Evolutionary conservation across 92 coral and sea anemone genomes (phyloP).

Genomic region (Palythoa caribaeorum): DNA sequence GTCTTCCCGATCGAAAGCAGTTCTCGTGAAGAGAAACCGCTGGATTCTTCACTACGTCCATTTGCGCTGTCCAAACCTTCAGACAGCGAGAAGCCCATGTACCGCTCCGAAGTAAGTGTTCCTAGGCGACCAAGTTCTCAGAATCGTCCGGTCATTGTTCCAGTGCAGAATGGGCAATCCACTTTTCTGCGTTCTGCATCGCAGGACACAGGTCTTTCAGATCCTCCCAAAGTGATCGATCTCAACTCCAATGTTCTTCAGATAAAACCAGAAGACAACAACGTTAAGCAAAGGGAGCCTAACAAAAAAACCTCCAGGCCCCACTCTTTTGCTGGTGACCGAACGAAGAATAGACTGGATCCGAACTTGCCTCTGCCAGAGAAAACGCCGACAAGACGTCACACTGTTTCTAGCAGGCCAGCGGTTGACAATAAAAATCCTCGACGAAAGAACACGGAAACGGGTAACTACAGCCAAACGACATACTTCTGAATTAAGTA

Average conservation of each 20-base stretch:
- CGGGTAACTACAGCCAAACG: not conserved
- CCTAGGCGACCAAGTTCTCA: not conserved
- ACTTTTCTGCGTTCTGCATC: constrained; percentile 21
- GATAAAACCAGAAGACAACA: not conserved
- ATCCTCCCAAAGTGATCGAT: constrained; percentile 1
- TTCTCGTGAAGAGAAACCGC: not conserved
- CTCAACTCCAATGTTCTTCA: constrained; percentile 11
- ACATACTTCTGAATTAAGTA: constrained; percentile 15
- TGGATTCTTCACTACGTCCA: constrained; percentile 2
- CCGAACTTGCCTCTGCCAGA: not conserved
- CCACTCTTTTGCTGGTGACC: constrained; percentile 19
- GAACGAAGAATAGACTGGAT: not conserved
- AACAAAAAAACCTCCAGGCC: constrained; percentile 17
- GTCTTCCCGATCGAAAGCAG: not conserved
- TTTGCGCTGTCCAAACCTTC: not conserved
- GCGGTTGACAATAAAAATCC: not conserved
- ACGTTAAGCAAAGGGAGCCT: not conserved
- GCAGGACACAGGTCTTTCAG: not conserved
- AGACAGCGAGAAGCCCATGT: not conserved
- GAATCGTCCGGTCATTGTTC: not conserved
- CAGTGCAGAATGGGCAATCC: not conserved
- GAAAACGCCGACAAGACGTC: constrained; percentile 10
- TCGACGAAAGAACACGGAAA: not conserved
- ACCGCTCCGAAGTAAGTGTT: constrained; percentile 18
- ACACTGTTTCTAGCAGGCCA: constrained; percentile 22